Base-by-base conservation (phyloP, 1,140 invertebrate genomes). In the Ditylenchus dipsaci region DNA sequence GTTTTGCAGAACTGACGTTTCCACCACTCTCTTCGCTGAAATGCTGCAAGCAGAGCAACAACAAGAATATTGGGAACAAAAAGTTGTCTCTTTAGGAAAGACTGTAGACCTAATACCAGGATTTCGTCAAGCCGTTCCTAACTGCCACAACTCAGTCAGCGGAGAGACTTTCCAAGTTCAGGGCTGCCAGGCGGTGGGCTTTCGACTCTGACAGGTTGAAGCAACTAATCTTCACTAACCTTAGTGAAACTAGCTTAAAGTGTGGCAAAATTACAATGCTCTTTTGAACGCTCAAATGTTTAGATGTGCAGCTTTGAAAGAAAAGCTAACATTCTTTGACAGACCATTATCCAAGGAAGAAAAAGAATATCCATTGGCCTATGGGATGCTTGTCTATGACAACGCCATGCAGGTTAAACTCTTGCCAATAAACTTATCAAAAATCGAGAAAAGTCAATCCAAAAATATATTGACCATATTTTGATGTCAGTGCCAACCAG, bases 301-400 rank as follows among this genome's bases (percentile, higher is more conserved):
- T 19, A 61, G 59, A 30, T 61, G 59, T 21, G 8, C n/a, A 30
- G 38, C 27, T n/a, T 21, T 61, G 29, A 61, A 61, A 27, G 59
- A 61, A 43, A 30, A 30, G 13, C 29, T 61, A 13, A 29, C 38
- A 27, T 61, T 61, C 26, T 27, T 61, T 13, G 59, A 30, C n/a
- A 30, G 66, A 17, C 66, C 66, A 67, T 19, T 64, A 19, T 74
- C 73, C 8, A 11, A 53, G 27, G 73, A 74, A 61, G 73, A 74
- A 49, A 58, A 23, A 0, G 17, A 74, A 11, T 74, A 49, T 47
- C 73, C 73, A 5, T 45, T 74, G 23, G 73, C 72, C 7, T 74
- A 74, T 64, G 69, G 67, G 8, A 49, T 74, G 29, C 49, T 74
- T 19, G 72, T 75, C 9, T 71, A 74, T 57, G 63, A 73, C 19